Conservation (phyloP, 2,888 invertebrate species). For the Ryuthela nishihirai region DNA sequence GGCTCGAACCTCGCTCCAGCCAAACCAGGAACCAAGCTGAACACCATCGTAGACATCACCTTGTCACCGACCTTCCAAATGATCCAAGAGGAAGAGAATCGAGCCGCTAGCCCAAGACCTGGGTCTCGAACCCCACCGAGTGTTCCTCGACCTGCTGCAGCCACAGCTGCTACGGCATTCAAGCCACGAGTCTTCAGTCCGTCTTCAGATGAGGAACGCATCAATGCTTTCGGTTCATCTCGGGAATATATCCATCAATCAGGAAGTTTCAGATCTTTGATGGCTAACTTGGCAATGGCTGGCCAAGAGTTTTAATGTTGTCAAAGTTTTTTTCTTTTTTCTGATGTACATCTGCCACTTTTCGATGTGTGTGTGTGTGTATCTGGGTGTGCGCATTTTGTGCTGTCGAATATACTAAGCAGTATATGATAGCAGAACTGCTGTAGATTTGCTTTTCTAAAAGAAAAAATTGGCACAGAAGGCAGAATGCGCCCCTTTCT, state of each 20-base stretch:
- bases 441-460: too few relatives aligned
- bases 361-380: too few relatives aligned
- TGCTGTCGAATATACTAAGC: too few relatives aligned
- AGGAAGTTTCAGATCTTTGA: conserved; percentile 35
- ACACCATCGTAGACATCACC: conserved; percentile 42
- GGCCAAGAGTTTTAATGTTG: too few relatives aligned
- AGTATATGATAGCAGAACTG: too few relatives aligned
- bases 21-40: conserved; percentile 27
- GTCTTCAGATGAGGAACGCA: neutral
- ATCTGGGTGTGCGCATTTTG: too few relatives aligned
- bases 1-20: conserved; percentile 30
- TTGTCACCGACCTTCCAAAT: conserved; percentile 45
- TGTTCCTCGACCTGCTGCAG: conserved; percentile 20
- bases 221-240: conserved; percentile 19
- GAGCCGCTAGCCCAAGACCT: conserved; percentile 15
- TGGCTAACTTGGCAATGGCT: conserved; percentile 28
- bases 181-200: conserved; percentile 1
- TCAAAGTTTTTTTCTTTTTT: too few relatives aligned
- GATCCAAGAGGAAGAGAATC: conserved; percentile 40
- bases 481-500: too few relatives aligned
- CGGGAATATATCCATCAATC: conserved; percentile 34
- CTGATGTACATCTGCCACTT: too few relatives aligned
- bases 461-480: too few relatives aligned
- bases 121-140: conserved; percentile 28
- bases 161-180: neutral